phyloP scores from a whole-genome alignment of 2,888 invertebrate species.

The Unio delphinus region DNA sequence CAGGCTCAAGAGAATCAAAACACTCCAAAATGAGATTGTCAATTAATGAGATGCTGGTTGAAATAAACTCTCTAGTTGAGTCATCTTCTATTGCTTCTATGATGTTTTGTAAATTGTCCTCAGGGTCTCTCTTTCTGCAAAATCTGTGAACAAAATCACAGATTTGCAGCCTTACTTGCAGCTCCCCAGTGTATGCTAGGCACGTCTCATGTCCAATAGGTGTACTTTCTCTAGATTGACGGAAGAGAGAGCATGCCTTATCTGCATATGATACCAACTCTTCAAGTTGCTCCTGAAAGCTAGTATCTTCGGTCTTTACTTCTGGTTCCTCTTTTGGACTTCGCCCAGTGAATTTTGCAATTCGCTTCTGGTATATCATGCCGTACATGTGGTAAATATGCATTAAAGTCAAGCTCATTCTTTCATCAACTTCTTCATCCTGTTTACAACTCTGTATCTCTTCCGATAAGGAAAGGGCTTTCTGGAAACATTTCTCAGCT shows the following conservation, averaged over 20 bases:
- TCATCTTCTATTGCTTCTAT: slow-evolving; percentile 11
- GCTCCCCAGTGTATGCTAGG: slow-evolving; percentile 37
- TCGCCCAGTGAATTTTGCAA: slow-evolving; percentile 25
- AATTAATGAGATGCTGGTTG: slow-evolving; percentile 27
- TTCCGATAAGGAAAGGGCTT: slow-evolving; percentile 29
- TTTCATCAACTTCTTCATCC: slow-evolving; percentile 21
- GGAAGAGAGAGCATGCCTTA: slow-evolving; percentile 34
- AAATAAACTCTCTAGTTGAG: slow-evolving; percentile 21
- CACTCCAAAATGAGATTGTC: slow-evolving; percentile 41
- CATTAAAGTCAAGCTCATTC: slow-evolving; percentile 28
- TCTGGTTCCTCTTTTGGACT: slow-evolving; percentile 17
- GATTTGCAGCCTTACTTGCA: slow-evolving; percentile 33
- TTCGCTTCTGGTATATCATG: slow-evolving; percentile 26
- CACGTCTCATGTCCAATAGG: slow-evolving; percentile 22
- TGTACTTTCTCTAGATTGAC: slow-evolving; percentile 26
- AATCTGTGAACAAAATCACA: slow-evolving; percentile 34
- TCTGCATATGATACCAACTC: slow-evolving; percentile 23
- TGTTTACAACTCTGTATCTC: slow-evolving; percentile 11
- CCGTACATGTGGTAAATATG: slow-evolving; percentile 51
- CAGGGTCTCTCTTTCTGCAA: slow-evolving; percentile 12
- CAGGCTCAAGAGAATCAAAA: slow-evolving; percentile 25
- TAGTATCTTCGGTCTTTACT: slow-evolving; percentile 1
- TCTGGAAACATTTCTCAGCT: slow-evolving; percentile 25
- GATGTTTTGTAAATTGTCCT: slow-evolving; percentile 10
- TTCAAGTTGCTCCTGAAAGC: slow-evolving; percentile 13